A percentile compares a stretch with the other conserved stretches of the same genome.
phyloP scores from a whole-genome alignment of 2,797 vertebrate species.

The Pantherophis alleghaniensis region DNA sequence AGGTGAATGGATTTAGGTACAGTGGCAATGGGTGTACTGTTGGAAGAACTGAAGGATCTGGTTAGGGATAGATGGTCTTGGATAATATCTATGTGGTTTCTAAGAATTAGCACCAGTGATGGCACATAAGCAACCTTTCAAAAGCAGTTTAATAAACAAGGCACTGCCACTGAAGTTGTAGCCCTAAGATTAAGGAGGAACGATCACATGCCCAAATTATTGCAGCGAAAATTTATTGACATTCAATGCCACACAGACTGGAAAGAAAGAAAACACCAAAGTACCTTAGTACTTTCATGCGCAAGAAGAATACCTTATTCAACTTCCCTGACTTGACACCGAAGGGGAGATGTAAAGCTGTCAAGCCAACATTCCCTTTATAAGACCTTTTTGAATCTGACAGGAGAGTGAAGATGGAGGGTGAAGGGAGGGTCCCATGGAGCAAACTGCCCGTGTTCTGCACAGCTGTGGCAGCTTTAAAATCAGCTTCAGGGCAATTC shows the following conservation, averaged over 20 bases:
- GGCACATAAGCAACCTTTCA: background rate
- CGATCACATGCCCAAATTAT: background rate
- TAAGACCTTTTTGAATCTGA: background rate
- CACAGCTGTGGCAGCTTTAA: background rate
- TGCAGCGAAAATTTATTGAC: background rate
- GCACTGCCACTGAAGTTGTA: background rate
- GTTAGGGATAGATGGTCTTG: background rate
- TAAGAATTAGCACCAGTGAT: background rate
- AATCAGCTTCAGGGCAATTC: background rate
- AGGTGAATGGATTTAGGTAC: background rate
- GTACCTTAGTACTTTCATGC: background rate
- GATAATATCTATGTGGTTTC: background rate
- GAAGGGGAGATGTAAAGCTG: background rate
- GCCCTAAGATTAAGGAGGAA: background rate
- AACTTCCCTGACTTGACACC: background rate
- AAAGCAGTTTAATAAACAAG: background rate
- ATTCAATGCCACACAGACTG: background rate
- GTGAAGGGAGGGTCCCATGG: background rate
- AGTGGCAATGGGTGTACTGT: background rate
- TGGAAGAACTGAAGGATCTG: background rate
- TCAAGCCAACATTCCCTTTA: background rate
- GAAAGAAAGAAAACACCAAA: background rate
- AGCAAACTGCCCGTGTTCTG: background rate
- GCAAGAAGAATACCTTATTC: background rate
- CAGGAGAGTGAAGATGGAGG: background rate